A percentile compares a stretch with the other conserved stretches of the same genome.
Evolutionary conservation across 2,888 invertebrate species (phyloP).

Genomic region (Drosophila anomelani): DNA sequence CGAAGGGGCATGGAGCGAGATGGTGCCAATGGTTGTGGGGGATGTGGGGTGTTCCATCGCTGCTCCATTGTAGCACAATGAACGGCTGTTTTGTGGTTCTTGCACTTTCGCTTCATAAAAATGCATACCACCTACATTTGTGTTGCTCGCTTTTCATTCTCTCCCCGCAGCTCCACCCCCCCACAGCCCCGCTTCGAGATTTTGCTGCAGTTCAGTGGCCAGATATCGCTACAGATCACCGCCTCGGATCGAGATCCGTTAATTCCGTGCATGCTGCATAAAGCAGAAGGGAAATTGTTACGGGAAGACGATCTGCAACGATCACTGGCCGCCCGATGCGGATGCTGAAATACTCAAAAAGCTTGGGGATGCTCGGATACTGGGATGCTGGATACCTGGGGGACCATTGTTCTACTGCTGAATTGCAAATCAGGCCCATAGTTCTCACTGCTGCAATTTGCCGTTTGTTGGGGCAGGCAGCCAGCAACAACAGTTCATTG

Average conservation of each 20-base stretch:
- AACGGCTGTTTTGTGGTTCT: slow-evolving; percentile 53
- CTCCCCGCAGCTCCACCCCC: neutral
- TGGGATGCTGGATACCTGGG: slow-evolving; percentile 60
- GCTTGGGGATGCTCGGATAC: slow-evolving; percentile 24
- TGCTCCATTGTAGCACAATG: slow-evolving; percentile 46
- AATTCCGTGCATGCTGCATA: slow-evolving; percentile 68
- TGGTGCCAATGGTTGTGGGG: neutral
- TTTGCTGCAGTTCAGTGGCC: slow-evolving; percentile 65
- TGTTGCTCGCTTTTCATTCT: slow-evolving; percentile 61
- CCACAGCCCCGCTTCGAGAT: neutral
- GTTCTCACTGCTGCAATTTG: slow-evolving; percentile 72
- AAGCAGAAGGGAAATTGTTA: slow-evolving; percentile 72
- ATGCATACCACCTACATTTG: slow-evolving; percentile 77
- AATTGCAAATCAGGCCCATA: slow-evolving; percentile 74
- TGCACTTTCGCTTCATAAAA: slow-evolving; percentile 77
- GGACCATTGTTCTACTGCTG: slow-evolving; percentile 75
- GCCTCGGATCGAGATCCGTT: slow-evolving; percentile 63
- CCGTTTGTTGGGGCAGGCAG: slow-evolving; percentile 75
- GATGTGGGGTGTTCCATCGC: neutral
- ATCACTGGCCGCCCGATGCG: slow-evolving; percentile 32
- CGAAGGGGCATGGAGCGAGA: neutral
- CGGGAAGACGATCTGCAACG: slow-evolving; percentile 66
- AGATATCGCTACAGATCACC: slow-evolving; percentile 23
- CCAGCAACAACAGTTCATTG: slow-evolving; percentile 43
- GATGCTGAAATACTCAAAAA: slow-evolving; percentile 23